Evolutionary conservation across 2,797 vertebrate species (phyloP).

Genomic region (Coregonus sp.): DNA sequence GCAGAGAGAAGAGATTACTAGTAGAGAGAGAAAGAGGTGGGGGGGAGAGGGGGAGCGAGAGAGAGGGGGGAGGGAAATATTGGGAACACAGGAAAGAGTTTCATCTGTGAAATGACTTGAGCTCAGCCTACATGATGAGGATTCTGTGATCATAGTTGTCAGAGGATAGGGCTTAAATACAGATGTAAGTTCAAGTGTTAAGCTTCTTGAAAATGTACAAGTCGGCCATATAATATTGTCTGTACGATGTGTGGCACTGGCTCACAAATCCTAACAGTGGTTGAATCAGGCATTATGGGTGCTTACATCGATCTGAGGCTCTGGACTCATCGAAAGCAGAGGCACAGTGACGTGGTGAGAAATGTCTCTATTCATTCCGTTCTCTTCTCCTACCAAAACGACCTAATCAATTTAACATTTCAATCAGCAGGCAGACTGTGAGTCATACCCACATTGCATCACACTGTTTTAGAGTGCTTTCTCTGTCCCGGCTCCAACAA

Average conservation of each 20-base stretch:
- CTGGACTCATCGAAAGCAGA: background rate
- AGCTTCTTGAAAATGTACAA: background rate
- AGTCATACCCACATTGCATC: conserved; percentile 43
- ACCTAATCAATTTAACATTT: conserved; percentile 23
- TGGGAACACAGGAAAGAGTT: too few relatives aligned
- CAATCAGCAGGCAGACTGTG: conserved; percentile 39
- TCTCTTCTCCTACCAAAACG: conserved; percentile 6
- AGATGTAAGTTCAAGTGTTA: background rate
- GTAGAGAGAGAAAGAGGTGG: too few relatives aligned
- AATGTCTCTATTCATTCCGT: background rate
- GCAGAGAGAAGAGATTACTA: too few relatives aligned
- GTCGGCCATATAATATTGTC: background rate
- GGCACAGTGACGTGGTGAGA: background rate
- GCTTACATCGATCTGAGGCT: background rate
- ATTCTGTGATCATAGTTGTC: background rate
- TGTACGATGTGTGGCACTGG: background rate
- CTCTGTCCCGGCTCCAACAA: conserved; percentile 18
- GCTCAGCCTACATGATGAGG: too few relatives aligned
- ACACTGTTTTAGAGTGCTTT: conserved; percentile 30
- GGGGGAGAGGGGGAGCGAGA: too few relatives aligned
- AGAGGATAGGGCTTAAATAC: background rate
- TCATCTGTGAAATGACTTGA: too few relatives aligned
- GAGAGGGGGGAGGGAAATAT: too few relatives aligned
- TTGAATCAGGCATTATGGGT: background rate
- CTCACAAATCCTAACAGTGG: background rate